Evolutionary conservation across 2,888 invertebrate species (phyloP), one percentile per base, ranked within the genome.

Genomic region (Pandemis cinnamomeana): DNA sequence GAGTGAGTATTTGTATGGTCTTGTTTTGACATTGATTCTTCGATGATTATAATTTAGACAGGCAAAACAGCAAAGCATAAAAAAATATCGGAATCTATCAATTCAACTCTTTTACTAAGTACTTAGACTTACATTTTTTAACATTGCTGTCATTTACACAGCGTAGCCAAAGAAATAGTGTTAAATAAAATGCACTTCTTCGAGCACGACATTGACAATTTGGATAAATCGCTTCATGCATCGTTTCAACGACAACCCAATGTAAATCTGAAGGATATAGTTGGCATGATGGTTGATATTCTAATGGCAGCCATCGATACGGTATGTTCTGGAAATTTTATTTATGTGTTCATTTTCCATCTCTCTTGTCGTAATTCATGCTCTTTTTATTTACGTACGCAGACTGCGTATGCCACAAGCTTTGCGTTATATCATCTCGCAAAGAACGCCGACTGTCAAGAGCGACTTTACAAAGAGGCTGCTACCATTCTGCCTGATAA

Each of bases 291-390:
- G 75, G 96, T 97, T 55, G 98, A 98, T 88, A 95, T 98, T 84
- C 88, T 98, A 41, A 94, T 98, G 84, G 98, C 98, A 69, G 97
- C 98, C 72, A 96, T 98, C 72, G 98, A 98, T 84, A 98, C 98
- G 76, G 97, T 97, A 92, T 91, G 91, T 84, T 20, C 71, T 53
- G 44, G 44, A n/a, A 64, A 41, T 2, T 61, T 15, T 13, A 60
- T 53, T 11, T n/a, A 0, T 13, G 5, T 5, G 8, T 27, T 1
- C 53, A 7, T 4, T 15, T 48, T 15, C 0, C 36, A 6, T 77
- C 11, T 6, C 20, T 46, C 6, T 0, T 11, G 7, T 5, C n/a
- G 27, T 36, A 11, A 53, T 42, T 42, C 11, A 44, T 6, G 20
- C 44, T 68, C 20, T 15, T 10, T 71, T 78, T 55, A 36, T 73